Evolutionary conservation across 2,888 invertebrate species (phyloP), one percentile per base, ranked within the genome.

Genomic region (Sympetrum striolatum): DNA sequence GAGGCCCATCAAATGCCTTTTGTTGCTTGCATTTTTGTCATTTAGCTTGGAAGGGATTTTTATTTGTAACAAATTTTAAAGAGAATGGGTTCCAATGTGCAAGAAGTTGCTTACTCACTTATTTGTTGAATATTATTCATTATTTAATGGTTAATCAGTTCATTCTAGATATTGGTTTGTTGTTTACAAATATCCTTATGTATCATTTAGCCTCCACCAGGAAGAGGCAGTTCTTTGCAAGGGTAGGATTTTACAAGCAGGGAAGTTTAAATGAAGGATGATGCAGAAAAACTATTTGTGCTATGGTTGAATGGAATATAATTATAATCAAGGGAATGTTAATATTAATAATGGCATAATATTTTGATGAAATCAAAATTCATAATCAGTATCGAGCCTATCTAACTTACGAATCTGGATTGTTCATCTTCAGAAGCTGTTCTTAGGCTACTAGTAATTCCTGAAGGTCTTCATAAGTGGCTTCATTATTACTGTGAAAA

Each of bases 401-500:
- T 86, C 35, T 86, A 86, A 86, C 86, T 86, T 86, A 82, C 82
- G 60, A 35, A 58, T 82, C 60, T 86, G 48, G 22, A 64, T 60
- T 37, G 37, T 60, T 86, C 31, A 31, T 73, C 64, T 37, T 37
- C 60, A 60, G 86, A 60, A 60, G 86, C 86, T 86, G 86, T 86
- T 37, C 18, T 60, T 35, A 80, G 58, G 48, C 25, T 44, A 37
- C 39, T 37, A 82, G 31, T 31, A 39, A 82, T 48, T 53, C 91
- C 90, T 91, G 91, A 44, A 96, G 93, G 93, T 96, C 95, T 44
- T 95, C 95, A 86, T 94, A 92, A 18, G 95, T 94, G 2, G 94
- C 94, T 91, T 95, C 95, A 92, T 95, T 94, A 91, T 94, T 93
- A 92, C 95, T 96, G 94, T 92, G 95, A 95, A 93, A 92, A 93